A percentile compares a stretch with the other conserved stretches of the same genome.
Evolutionary conservation across 1,140 invertebrate genomes (phyloP).

Genomic region (Cyclargus thomasi): DNA sequence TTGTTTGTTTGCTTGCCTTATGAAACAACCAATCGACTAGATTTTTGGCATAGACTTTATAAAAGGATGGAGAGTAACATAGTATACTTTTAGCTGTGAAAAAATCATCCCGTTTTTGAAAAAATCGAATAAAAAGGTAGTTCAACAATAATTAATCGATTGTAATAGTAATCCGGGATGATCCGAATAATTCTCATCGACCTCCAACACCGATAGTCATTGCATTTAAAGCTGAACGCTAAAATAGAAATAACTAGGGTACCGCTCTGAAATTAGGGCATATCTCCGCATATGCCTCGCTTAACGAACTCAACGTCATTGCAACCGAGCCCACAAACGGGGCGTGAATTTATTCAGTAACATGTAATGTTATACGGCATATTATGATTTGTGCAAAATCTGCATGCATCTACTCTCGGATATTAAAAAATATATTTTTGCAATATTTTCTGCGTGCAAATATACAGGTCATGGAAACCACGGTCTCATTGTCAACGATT

Average conservation of each 20-base stretch:
- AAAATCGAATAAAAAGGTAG: too few relatives aligned
- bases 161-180: too few relatives aligned
- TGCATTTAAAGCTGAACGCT: conserved; percentile 3
- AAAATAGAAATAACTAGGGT: conserved; percentile 17
- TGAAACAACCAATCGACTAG: too few relatives aligned
- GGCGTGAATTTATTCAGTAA: conserved; percentile 28
- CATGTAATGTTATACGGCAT: conserved; percentile 9
- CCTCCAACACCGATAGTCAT: neutral
- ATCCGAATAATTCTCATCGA: neutral
- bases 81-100: too few relatives aligned
- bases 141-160: too few relatives aligned
- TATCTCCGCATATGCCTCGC: conserved; percentile 17
- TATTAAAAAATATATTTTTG: neutral
- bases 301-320: conserved; percentile 20
- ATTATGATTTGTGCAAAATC: neutral
- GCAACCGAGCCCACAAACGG: conserved; percentile 24
- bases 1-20: too few relatives aligned
- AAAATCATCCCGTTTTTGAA: too few relatives aligned
- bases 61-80: too few relatives aligned
- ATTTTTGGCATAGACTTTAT: too few relatives aligned
- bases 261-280: conserved; percentile 16
- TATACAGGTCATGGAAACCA: too few relatives aligned
- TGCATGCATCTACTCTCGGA: neutral
- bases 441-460: neutral
- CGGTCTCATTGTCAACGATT: too few relatives aligned